Conservation (phyloP, 2,797 vertebrate genomes). For the Lemur catta region DNA sequence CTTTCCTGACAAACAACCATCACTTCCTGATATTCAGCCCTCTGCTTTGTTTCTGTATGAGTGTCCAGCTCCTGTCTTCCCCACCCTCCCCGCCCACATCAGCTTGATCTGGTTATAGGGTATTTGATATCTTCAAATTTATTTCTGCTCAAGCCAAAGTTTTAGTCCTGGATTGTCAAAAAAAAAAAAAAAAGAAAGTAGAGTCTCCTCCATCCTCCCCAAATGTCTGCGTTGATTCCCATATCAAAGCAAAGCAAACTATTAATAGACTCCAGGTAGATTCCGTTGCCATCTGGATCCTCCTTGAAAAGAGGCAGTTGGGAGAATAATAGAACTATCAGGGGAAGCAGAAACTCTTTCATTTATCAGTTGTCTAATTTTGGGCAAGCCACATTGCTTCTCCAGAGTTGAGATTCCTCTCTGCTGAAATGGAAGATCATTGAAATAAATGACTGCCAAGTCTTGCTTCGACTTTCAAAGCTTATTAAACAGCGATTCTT, state of each 20-base stretch:
- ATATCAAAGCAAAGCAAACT: not conserved
- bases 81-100: not conserved
- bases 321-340: not conserved
- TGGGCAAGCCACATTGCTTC: not conserved
- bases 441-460: conserved; percentile 5
- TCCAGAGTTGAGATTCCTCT: not conserved
- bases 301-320: not conserved
- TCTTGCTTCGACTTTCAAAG: conserved; percentile 8
- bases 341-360: not conserved
- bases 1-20: not conserved
- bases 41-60: conserved; percentile 56
- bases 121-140: not conserved
- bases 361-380: not conserved
- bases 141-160: not conserved
- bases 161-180: not conserved
- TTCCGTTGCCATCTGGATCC: not conserved
- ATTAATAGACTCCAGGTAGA: not conserved
- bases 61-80: not conserved
- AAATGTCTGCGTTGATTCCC: not conserved
- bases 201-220: not conserved
- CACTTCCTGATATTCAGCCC: conserved; percentile 11
- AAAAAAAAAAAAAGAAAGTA: not conserved
- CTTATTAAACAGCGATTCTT: conserved; percentile 29
- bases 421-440: conserved; percentile 13
- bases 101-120: not conserved